Evolutionary conservation across 1,140 invertebrate species (phyloP).

Genomic region (Drosophila ogumai): DNA sequence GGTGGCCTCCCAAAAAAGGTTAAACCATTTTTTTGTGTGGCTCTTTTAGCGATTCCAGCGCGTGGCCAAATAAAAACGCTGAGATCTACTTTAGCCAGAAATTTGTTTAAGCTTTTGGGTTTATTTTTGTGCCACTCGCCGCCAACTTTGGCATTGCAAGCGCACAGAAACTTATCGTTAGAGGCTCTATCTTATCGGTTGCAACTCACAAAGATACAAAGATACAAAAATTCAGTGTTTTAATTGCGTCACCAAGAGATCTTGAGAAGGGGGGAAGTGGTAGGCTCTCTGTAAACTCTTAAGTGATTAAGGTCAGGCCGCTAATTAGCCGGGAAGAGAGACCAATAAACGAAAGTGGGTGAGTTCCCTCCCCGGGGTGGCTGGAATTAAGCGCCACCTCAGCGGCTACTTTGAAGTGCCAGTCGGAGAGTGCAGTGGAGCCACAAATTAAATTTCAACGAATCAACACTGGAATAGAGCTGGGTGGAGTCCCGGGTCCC

Average conservation of each 20-base stretch:
- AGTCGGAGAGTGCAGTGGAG: slow-evolving; percentile 2
- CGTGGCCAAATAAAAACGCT: slow-evolving; percentile 60
- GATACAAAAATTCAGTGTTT: slow-evolving; percentile 36
- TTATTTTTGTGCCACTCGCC: slow-evolving; percentile 33
- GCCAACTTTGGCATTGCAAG: slow-evolving; percentile 58
- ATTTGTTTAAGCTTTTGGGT: slow-evolving; percentile 71
- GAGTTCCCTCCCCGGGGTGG: slow-evolving; percentile 5
- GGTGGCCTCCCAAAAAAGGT: slow-evolving; percentile 48
- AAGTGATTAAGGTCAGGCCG: slow-evolving; percentile 77
- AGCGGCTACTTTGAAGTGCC: slow-evolving; percentile 57
- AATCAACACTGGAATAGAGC: slow-evolving; percentile 10
- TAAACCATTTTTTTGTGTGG: slow-evolving; percentile 55
- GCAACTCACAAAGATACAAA: slow-evolving; percentile 44
- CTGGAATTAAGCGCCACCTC: slow-evolving; percentile 24
- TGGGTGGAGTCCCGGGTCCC: neutral
- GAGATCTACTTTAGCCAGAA: slow-evolving; percentile 42
- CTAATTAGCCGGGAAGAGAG: slow-evolving; percentile 59
- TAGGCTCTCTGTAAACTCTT: slow-evolving; percentile 66
- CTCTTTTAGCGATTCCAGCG: slow-evolving; percentile 46
- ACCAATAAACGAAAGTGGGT: slow-evolving; percentile 69
- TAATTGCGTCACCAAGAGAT: slow-evolving; percentile 38
- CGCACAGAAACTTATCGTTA: slow-evolving; percentile 52
- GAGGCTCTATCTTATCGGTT: slow-evolving; percentile 61
- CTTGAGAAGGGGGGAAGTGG: neutral
- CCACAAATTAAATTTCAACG: slow-evolving; percentile 28